phyloP scores from a whole-genome alignment of 2,113 vertebrate species.

The Gobius niger region DNA sequence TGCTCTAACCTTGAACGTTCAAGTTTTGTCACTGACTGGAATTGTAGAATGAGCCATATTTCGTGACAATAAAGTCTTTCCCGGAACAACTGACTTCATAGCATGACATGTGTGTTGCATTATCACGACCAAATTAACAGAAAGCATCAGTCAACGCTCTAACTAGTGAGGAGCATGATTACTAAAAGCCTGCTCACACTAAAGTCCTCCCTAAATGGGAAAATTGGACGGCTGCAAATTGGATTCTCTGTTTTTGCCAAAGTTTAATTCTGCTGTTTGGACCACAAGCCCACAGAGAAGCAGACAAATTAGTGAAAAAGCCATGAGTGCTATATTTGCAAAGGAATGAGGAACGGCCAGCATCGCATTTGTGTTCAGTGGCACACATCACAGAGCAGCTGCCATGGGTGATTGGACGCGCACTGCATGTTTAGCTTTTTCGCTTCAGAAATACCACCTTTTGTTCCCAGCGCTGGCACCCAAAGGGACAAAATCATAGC shows the following conservation, averaged over 20 bases:
- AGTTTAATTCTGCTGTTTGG: conserved; percentile 5
- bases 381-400: conserved; percentile 11
- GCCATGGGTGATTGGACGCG: conserved; percentile 7
- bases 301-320: background rate
- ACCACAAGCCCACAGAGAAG: background rate
- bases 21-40: too few relatives aligned
- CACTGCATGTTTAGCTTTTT: conserved; percentile 7
- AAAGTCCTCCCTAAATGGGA: conserved; percentile 8
- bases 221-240: conserved; percentile 19
- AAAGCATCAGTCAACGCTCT: background rate
- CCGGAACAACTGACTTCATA: too few relatives aligned
- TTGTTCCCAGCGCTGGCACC: conserved; percentile 1
- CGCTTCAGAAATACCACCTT: conserved; percentile 9
- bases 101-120: background rate
- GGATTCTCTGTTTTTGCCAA: conserved; percentile 8
- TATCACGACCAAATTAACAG: background rate
- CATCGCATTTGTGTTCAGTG: conserved; percentile 11
- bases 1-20: too few relatives aligned
- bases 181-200: background rate
- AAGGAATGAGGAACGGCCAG: background rate
- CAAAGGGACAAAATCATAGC: background rate
- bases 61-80: too few relatives aligned
- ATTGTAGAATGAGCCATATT: too few relatives aligned
- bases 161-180: background rate
- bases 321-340: conserved; percentile 4